Evolutionary conservation across 2,888 invertebrate species (phyloP).

Genomic region (Polymixis flavicincta): DNA sequence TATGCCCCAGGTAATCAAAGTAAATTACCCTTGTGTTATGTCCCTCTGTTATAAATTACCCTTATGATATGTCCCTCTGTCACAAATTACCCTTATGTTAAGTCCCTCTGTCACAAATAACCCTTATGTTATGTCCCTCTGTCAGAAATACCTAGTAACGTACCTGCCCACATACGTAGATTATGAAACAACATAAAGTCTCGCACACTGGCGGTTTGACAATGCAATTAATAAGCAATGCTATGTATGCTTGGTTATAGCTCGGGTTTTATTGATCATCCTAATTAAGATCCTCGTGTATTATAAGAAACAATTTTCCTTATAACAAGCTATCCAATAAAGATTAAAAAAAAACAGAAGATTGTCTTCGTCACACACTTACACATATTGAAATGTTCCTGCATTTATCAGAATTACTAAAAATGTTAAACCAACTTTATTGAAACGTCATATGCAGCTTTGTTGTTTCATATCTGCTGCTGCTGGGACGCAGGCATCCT

Average conservation of each 20-base stretch:
- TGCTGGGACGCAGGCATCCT: too few relatives aligned
- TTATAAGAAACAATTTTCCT: constrained; percentile 35
- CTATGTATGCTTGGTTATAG: neutral
- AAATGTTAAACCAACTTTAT: too few relatives aligned
- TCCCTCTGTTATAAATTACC: too few relatives aligned
- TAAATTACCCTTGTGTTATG: too few relatives aligned
- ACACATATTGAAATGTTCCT: neutral
- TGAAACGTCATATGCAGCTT: too few relatives aligned
- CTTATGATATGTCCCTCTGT: too few relatives aligned
- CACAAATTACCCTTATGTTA: too few relatives aligned
- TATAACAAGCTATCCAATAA: neutral
- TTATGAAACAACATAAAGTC: constrained; percentile 15
- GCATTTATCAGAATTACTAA: neutral
- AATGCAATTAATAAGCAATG: constrained; percentile 23
- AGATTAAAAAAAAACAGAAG: neutral
- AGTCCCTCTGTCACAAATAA: too few relatives aligned
- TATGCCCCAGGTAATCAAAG: too few relatives aligned
- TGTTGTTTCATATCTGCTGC: too few relatives aligned
- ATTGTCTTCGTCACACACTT: neutral
- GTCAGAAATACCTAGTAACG: neutral
- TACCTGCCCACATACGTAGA: neutral
- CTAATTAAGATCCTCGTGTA: constrained; percentile 18
- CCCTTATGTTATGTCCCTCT: too few relatives aligned
- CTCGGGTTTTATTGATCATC: constrained; percentile 33
- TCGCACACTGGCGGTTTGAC: neutral